Conservation (phyloP, 2,113 vertebrate species). For the Ptychochromis oligacanthus region DNA sequence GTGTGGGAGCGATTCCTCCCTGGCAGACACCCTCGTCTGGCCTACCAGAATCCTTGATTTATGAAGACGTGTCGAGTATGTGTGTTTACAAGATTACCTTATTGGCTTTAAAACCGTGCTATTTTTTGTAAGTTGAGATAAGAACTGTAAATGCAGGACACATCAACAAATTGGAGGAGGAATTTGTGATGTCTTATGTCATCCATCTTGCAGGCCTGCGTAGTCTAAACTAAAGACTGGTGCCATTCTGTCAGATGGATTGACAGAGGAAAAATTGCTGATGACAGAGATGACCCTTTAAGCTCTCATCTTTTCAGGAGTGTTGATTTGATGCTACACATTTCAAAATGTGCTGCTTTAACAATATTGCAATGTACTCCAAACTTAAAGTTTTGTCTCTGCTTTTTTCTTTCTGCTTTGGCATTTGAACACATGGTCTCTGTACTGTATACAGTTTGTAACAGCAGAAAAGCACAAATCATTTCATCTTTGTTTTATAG, state of each 20-base stretch:
- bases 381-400: not conserved
- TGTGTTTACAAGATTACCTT: constrained; percentile 45
- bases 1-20: constrained; percentile 44
- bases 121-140: not conserved
- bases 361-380: not conserved
- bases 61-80: constrained; percentile 28
- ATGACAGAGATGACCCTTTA: constrained; percentile 19
- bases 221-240: not conserved
- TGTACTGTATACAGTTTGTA: constrained; percentile 4
- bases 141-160: not conserved
- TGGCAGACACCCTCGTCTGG: constrained; percentile 41
- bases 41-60: constrained; percentile 50
- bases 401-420: not conserved
- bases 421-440: constrained; percentile 4
- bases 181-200: constrained; percentile 1
- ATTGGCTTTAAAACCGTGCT: constrained; percentile 7
- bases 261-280: constrained; percentile 28
- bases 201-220: not conserved
- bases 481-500: constrained; percentile 41
- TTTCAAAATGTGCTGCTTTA: constrained; percentile 10
- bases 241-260: constrained; percentile 24
- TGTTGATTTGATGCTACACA: constrained; percentile 9
- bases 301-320: constrained; percentile 12
- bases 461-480: constrained; percentile 12
- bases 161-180: not conserved